phyloP scores from a whole-genome alignment of 2,113 vertebrate genomes.

The Romanogobio albipinnatus region DNA sequence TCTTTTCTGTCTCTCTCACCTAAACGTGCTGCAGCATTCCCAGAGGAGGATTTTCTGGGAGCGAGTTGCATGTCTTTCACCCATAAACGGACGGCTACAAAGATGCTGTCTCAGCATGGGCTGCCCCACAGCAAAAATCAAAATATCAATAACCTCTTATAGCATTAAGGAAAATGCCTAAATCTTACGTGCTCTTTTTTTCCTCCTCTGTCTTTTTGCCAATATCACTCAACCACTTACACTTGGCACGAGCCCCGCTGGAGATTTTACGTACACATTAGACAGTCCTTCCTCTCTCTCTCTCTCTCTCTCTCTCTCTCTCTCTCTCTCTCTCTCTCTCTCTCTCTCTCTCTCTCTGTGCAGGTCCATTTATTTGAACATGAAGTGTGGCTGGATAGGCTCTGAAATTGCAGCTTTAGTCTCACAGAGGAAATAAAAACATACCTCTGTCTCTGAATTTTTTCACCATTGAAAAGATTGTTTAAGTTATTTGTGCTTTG shows the following conservation, averaged over 20 bases:
- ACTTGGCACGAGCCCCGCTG: slow-evolving; percentile 73
- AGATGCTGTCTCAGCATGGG: slow-evolving; percentile 76
- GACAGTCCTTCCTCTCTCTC: slow-evolving; percentile 66
- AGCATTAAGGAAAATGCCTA: slow-evolving; percentile 84
- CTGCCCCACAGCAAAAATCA: slow-evolving; percentile 74
- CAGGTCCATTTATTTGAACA: slow-evolving; percentile 75
- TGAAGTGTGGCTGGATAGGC: slow-evolving; percentile 55
- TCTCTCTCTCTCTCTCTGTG: slow-evolving; percentile 53
- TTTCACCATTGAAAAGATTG: not conserved
- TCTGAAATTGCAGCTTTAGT: slow-evolving; percentile 20
- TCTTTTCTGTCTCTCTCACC: not conserved
- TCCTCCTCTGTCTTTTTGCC: slow-evolving; percentile 67
- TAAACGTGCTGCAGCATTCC: slow-evolving; percentile 56
- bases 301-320: slow-evolving; percentile 14
- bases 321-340: too few relatives aligned
- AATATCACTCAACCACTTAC: slow-evolving; percentile 84
- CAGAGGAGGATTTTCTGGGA: slow-evolving; percentile 67
- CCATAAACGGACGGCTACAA: slow-evolving; percentile 70
- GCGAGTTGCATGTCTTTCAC: slow-evolving; percentile 70
- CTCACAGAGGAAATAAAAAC: not conserved
- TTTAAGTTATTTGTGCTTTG: not conserved
- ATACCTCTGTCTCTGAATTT: not conserved
- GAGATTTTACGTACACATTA: slow-evolving; percentile 78
- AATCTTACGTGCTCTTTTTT: slow-evolving; percentile 77
- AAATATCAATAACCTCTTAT: slow-evolving; percentile 87